These are phyloP conservation scores for Archivesica marissinica DNA, from an alignment of 1,140 invertebrate species.

Conservation along the genomic window DNA sequence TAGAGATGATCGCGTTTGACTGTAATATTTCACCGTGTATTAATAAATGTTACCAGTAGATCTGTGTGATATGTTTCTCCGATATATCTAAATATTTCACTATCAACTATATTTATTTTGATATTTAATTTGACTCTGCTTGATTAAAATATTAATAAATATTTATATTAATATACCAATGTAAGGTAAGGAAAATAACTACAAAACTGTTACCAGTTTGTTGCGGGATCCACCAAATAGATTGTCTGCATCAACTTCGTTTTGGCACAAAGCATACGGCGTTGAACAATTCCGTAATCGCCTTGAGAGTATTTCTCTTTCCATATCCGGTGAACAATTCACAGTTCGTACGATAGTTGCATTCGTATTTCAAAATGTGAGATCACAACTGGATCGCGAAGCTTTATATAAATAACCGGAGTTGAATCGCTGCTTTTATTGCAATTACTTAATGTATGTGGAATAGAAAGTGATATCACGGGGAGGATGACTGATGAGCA, in stretches of 20 bases:
- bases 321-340: background rate
- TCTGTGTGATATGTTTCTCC: too few species aligned
- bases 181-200: background rate
- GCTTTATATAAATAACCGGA: slow-evolving; percentile 3
- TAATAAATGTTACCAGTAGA: too few species aligned
- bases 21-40: too few species aligned
- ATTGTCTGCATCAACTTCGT: background rate
- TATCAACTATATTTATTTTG: too few species aligned
- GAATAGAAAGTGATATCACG: slow-evolving; percentile 5
- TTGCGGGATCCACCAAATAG: background rate
- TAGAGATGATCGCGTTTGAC: too few species aligned
- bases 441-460: slow-evolving; percentile 27
- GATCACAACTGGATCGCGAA: background rate
- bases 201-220: slow-evolving; percentile 27
- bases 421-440: background rate
- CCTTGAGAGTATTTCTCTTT: background rate
- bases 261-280: background rate
- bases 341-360: background rate
- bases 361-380: background rate
- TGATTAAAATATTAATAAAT: too few species aligned
- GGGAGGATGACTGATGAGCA: slow-evolving; percentile 17
- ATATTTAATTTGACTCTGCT: background rate
- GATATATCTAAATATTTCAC: too few species aligned
- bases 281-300: background rate
- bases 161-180: too few species aligned